A percentile compares a stretch with the other conserved stretches of the same genome.
Conservation (phyloP, 2,888 invertebrate species). For the Galerucella pusilla region DNA sequence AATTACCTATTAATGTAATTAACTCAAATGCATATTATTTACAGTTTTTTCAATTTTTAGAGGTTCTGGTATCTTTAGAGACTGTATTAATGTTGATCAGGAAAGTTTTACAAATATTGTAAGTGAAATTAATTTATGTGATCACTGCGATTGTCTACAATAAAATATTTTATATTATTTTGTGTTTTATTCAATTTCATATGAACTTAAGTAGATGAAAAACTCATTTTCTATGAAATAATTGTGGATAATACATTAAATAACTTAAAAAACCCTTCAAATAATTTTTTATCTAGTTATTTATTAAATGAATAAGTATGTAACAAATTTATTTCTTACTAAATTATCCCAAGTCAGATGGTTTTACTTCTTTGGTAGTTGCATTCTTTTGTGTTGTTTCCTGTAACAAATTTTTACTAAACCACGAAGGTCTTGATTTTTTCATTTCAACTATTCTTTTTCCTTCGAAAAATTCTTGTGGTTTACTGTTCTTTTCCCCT, state of each 20-base stretch:
- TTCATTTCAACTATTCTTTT: slow-evolving; percentile 88
- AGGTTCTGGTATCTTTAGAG: slow-evolving; percentile 53
- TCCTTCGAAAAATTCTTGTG: slow-evolving; percentile 73
- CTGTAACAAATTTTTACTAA: slow-evolving; percentile 84
- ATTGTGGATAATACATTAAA: too few relatives aligned
- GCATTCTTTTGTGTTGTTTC: slow-evolving; percentile 79
- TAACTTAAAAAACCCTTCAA: neutral
- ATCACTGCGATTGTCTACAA: slow-evolving; percentile 21
- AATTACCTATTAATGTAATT: too few relatives aligned
- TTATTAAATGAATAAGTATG: neutral
- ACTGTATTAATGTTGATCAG: slow-evolving; percentile 47
- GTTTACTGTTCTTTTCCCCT: slow-evolving; percentile 78
- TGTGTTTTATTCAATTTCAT: too few relatives aligned
- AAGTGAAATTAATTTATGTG: slow-evolving; percentile 20
- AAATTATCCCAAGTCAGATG: slow-evolving; percentile 73
- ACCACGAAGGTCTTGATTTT: slow-evolving; percentile 89
- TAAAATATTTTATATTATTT: neutral
- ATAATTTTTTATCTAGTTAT: neutral
- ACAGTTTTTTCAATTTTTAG: slow-evolving; percentile 37
- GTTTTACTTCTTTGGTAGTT: slow-evolving; percentile 78
- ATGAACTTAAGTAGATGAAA: too few relatives aligned
- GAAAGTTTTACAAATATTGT: slow-evolving; percentile 20
- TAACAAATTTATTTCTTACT: neutral
- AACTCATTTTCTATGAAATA: too few relatives aligned
- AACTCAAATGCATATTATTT: neutral